Conservation (phyloP, 2,797 vertebrate species). For the Myripristis murdjan region DNA sequence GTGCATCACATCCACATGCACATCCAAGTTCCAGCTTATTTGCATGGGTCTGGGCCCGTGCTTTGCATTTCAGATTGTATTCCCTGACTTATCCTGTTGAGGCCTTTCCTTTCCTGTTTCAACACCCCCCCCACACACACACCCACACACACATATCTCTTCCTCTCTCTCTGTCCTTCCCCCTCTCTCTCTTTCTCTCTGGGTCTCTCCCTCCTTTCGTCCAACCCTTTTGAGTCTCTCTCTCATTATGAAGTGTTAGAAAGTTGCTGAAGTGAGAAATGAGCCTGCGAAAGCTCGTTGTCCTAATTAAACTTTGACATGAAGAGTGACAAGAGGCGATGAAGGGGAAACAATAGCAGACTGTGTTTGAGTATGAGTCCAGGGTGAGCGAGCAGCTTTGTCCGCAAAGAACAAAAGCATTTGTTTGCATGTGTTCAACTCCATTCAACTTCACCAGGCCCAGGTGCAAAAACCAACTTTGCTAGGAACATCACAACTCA, state of each 20-base stretch:
- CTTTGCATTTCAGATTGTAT: slow-evolving; percentile 60
- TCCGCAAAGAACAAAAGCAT: slow-evolving; percentile 92
- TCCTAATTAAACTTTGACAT: slow-evolving; percentile 98
- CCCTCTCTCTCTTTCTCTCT: slow-evolving; percentile 16
- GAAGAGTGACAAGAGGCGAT: slow-evolving; percentile 93
- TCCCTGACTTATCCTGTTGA: slow-evolving; percentile 32
- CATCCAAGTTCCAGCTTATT: slow-evolving; percentile 60
- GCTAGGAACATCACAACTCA: slow-evolving; percentile 74
- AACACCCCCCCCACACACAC: not conserved
- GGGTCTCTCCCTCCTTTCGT: slow-evolving; percentile 47
- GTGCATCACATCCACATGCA: slow-evolving; percentile 9
- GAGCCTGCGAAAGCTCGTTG: slow-evolving; percentile 90
- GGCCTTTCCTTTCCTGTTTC: slow-evolving; percentile 19
- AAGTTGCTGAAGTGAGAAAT: slow-evolving; percentile 97
- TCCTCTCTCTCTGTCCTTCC: not conserved
- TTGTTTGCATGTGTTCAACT: slow-evolving; percentile 93
- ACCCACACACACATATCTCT: slow-evolving; percentile 16
- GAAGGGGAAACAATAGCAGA: slow-evolving; percentile 91
- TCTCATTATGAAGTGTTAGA: slow-evolving; percentile 95
- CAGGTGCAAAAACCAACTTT: slow-evolving; percentile 90
- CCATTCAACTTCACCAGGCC: slow-evolving; percentile 90
- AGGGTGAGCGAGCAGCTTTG: slow-evolving; percentile 88
- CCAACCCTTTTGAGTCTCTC: slow-evolving; percentile 78
- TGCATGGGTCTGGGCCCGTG: slow-evolving; percentile 56
- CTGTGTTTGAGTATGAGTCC: slow-evolving; percentile 89